These are phyloP conservation scores for Larimichthys crocea DNA, from an alignment of 2,113 vertebrate genomes.

Conservation along the genomic window DNA sequence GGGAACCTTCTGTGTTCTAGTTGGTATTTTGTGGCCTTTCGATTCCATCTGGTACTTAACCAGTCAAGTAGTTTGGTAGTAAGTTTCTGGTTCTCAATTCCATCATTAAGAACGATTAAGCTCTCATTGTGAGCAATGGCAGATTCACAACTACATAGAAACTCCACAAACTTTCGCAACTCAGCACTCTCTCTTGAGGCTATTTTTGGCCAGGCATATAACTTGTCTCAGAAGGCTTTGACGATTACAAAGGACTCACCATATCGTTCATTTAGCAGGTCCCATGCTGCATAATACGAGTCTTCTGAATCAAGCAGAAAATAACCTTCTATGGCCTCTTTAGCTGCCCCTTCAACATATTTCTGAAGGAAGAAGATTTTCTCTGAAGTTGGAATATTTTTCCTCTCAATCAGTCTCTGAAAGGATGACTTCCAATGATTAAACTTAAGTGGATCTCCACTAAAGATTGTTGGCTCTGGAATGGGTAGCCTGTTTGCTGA, in stretches of 20 bases:
- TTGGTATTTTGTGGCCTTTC: conserved; percentile 28
- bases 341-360: neutral
- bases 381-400: no score
- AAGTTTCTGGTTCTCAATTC: conserved; percentile 49
- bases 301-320: no score
- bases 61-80: neutral
- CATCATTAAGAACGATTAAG: conserved; percentile 48
- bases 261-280: conserved; percentile 16
- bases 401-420: neutral
- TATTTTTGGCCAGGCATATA: conserved; percentile 23
- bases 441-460: neutral
- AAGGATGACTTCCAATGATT: neutral
- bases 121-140: conserved; percentile 36
- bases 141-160: conserved; percentile 39
- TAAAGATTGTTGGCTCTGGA: neutral
- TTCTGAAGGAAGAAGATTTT: neutral
- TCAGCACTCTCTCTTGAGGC: conserved; percentile 20
- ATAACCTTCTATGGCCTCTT: no score
- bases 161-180: conserved; percentile 40
- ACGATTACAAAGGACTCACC: conserved; percentile 40
- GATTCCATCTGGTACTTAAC: conserved; percentile 28
- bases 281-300: no score
- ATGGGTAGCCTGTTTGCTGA: neutral
- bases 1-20: conserved; percentile 39
- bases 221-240: conserved; percentile 27